These are phyloP conservation scores for Leptogaster cylindrica DNA, from an alignment of 2,888 invertebrate genomes.

Conservation along the genomic window DNA sequence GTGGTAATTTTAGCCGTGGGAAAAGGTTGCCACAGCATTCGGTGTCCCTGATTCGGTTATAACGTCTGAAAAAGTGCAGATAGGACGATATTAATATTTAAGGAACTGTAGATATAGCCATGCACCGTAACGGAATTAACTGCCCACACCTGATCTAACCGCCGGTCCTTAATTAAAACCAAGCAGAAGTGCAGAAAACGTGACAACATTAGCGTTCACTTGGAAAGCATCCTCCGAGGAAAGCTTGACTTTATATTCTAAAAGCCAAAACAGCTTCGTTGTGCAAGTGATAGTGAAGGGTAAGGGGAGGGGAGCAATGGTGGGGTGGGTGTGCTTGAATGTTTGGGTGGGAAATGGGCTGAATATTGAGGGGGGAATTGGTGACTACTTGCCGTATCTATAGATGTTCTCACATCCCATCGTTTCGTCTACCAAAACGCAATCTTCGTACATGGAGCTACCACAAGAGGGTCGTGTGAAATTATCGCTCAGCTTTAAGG, in stretches of 20 bases:
- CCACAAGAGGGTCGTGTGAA: constrained; percentile 43
- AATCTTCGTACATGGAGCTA: constrained; percentile 21
- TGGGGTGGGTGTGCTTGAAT: neutral
- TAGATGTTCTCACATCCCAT: constrained; percentile 24
- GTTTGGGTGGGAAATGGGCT: neutral
- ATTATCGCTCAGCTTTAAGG: constrained; percentile 43
- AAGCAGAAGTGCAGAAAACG: constrained; percentile 38
- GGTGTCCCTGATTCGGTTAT: too few species aligned
- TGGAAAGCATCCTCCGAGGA: constrained; percentile 39
- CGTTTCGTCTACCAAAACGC: constrained; percentile 23
- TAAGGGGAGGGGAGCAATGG: too few species aligned
- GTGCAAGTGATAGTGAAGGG: too few species aligned
- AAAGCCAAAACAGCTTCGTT: constrained; percentile 17
- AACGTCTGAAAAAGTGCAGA: too few species aligned
- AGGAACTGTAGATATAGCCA: too few species aligned
- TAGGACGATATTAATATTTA: too few species aligned
- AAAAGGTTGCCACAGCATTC: too few species aligned
- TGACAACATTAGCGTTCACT: constrained; percentile 46
- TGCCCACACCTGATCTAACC: constrained; percentile 25
- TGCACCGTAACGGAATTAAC: constrained; percentile 17
- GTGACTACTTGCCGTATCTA: constrained; percentile 13
- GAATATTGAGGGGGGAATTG: too few species aligned
- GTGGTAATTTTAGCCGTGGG: too few species aligned
- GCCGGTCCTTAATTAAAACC: constrained; percentile 40
- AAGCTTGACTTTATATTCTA: constrained; percentile 28